Evolutionary conservation across 1,140 invertebrate species (phyloP).

Genomic region (Drosophila mauritiana): DNA sequence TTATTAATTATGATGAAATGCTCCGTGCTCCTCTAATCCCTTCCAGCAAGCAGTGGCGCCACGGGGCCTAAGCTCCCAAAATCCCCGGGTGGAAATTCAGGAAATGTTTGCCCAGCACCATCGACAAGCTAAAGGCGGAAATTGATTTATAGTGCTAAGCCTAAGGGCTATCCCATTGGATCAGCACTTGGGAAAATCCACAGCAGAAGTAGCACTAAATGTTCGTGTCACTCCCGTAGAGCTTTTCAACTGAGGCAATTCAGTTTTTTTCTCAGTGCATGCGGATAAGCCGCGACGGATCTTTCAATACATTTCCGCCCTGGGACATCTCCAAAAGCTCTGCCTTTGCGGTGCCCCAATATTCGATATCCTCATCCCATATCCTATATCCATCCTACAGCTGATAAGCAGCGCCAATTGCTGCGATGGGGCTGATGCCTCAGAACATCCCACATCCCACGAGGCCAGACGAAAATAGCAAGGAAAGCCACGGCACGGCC

Average conservation of each 20-base stretch:
- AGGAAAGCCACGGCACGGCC: conserved; percentile 28
- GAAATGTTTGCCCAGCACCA: conserved; percentile 34
- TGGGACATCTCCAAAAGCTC: conserved; percentile 63
- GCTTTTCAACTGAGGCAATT: too few species aligned
- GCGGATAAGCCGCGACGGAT: conserved; percentile 27
- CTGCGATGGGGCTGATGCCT: conserved; percentile 8
- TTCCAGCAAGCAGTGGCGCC: conserved; percentile 68
- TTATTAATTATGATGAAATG: conserved; percentile 77
- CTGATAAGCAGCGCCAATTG: conserved; percentile 66
- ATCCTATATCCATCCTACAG: neutral
- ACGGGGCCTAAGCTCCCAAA: conserved; percentile 51
- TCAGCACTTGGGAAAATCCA: neutral
- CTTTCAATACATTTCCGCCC: conserved; percentile 42
- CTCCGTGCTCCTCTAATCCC: conserved; percentile 51
- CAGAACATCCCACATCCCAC: conserved; percentile 57
- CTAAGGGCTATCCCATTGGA: neutral
- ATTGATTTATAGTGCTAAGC: conserved; percentile 57
- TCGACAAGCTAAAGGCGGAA: conserved; percentile 30
- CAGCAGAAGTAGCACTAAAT: neutral
- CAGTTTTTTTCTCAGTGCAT: conserved; percentile 1
- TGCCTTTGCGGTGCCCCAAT: conserved; percentile 4
- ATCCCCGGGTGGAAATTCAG: conserved; percentile 18
- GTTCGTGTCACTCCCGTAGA: too few species aligned
- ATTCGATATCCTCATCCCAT: neutral
- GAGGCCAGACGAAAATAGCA: conserved; percentile 65